Percentiles rank a stretch among this genome's conserved stretches.
phyloP scores from a whole-genome alignment of 2,113 vertebrate genomes.

The Rhizomys pruinosus region DNA sequence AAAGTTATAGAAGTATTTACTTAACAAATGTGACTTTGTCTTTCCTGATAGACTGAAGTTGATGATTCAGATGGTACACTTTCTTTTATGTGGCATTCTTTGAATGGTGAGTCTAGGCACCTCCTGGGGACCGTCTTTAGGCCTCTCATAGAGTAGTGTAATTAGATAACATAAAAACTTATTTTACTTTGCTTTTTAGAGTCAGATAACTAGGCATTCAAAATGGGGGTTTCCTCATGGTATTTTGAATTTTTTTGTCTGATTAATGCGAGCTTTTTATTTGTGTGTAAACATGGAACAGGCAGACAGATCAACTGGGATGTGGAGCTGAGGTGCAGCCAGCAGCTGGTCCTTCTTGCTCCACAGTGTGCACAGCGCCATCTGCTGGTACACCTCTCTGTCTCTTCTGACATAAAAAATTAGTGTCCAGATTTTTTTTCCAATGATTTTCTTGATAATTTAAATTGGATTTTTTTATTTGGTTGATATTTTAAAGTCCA shows the following conservation, averaged over 20 bases:
- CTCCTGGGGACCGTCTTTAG: not conserved
- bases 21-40: slow-evolving; percentile 18
- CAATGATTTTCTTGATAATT: not conserved
- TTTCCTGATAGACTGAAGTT: not conserved
- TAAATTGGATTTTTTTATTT: not conserved
- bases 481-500: not conserved
- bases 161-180: slow-evolving; percentile 35
- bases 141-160: not conserved
- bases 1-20: not conserved
- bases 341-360: not conserved
- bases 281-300: slow-evolving; percentile 47
- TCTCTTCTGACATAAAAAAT: not conserved
- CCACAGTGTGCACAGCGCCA: slow-evolving; percentile 49
- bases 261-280: slow-evolving; percentile 43
- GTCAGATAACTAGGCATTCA: slow-evolving; percentile 22
- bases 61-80: not conserved
- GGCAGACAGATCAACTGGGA: not conserved
- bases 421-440: not conserved
- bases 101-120: not conserved
- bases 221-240: not conserved
- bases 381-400: slow-evolving; percentile 62
- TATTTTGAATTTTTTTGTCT: slow-evolving; percentile 26
- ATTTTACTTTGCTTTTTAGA: slow-evolving; percentile 58
- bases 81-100: not conserved
- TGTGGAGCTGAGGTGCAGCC: not conserved